Percentiles rank a stretch among this genome's conserved stretches.
phyloP scores from a whole-genome alignment of 2,113 vertebrate genomes.

The Setophaga kirtlandii region DNA sequence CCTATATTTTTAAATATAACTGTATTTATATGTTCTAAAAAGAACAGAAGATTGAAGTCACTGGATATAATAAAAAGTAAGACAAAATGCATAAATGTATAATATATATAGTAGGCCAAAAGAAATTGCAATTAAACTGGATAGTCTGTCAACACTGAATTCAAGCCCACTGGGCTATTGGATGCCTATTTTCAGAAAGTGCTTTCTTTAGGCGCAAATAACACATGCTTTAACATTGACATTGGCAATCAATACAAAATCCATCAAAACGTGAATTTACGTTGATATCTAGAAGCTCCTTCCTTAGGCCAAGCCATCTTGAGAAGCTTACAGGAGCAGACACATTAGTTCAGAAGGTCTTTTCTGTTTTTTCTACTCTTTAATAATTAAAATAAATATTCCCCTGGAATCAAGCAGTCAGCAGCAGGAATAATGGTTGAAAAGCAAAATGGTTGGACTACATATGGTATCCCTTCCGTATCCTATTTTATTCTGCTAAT shows the following conservation, averaged over 20 bases:
- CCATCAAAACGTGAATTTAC: not conserved
- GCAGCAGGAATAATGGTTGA: not conserved
- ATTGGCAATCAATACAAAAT: conserved; percentile 26
- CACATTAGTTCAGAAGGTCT: not conserved
- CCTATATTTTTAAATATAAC: not conserved
- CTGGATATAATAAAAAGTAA: not conserved
- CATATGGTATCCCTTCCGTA: not conserved
- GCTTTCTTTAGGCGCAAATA: not conserved
- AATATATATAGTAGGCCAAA: not conserved
- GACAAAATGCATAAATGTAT: not conserved
- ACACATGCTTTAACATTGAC: not conserved
- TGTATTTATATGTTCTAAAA: not conserved
- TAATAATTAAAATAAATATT: conserved; percentile 13
- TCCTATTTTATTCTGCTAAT: not conserved
- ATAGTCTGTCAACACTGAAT: not conserved
- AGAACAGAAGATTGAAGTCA: not conserved
- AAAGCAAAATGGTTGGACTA: not conserved
- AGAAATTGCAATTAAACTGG: not conserved
- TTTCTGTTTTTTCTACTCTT: not conserved
- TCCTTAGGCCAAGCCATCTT: not conserved
- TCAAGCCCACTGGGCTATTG: not conserved
- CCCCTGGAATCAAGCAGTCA: not conserved
- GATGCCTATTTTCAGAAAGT: conserved; percentile 26
- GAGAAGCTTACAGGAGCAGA: not conserved
- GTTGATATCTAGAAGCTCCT: not conserved